Conservation (phyloP, 2,888 invertebrate species). For the Eristalis intricaria region DNA sequence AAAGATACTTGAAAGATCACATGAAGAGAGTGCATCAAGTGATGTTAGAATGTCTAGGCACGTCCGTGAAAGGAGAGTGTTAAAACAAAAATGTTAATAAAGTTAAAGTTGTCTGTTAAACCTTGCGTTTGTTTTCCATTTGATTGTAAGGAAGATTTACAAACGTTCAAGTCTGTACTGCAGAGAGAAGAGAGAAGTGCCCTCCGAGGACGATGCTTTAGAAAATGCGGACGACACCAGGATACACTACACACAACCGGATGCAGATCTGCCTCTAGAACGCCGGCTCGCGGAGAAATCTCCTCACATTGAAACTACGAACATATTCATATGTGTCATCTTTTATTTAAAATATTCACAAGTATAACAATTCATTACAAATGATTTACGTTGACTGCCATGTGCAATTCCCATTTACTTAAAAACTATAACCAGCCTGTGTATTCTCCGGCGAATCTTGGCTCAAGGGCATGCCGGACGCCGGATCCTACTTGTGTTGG, state of each 20-base stretch:
- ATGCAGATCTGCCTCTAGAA: too few species aligned
- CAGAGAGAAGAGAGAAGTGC: too few species aligned
- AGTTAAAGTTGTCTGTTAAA: neutral
- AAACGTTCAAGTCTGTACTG: too few species aligned
- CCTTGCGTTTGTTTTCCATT: neutral
- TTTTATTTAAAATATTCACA: neutral
- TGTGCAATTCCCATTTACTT: slow-evolving; percentile 10
- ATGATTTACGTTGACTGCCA: slow-evolving; percentile 31
- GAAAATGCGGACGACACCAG: too few species aligned
- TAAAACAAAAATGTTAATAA: slow-evolving; percentile 6
- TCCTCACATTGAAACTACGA: slow-evolving; percentile 25
- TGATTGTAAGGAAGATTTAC: neutral
- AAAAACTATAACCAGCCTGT: neutral
- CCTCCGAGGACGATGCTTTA: too few species aligned
- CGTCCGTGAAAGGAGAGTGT: slow-evolving; percentile 2
- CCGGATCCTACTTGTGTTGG: slow-evolving; percentile 76
- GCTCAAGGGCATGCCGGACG: too few species aligned
- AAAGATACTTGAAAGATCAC: slow-evolving; percentile 65
- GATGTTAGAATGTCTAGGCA: slow-evolving; percentile 25
- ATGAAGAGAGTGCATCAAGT: slow-evolving; percentile 65
- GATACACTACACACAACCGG: too few species aligned
- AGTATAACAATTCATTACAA: slow-evolving; percentile 21
- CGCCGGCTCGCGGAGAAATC: neutral
- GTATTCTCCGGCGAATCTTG: neutral
- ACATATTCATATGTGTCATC: neutral